phyloP scores from a whole-genome alignment of 2,888 invertebrate genomes.

The Tachina grossa region DNA sequence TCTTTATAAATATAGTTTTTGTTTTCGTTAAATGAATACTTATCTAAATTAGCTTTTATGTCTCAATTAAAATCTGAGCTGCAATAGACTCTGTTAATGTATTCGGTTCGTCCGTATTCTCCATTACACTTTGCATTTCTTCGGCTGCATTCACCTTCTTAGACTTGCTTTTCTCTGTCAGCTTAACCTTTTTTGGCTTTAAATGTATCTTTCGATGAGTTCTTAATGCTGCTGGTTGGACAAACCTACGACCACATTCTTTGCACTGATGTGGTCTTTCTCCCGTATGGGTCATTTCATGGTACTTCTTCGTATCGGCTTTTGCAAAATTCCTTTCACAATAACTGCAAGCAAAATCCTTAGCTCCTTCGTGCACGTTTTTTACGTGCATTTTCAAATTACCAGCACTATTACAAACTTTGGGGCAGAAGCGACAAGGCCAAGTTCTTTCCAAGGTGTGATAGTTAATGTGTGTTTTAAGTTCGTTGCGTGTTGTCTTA shows the following conservation, averaged over 20 bases:
- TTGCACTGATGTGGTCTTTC: constrained; percentile 79
- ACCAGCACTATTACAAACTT: constrained; percentile 78
- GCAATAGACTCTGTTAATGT: constrained; percentile 18
- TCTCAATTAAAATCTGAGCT: constrained; percentile 18
- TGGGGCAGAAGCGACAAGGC: constrained; percentile 77
- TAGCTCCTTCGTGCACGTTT: constrained; percentile 77
- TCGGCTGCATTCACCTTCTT: background rate
- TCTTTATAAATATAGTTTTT: too few species aligned
- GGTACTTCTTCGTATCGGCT: constrained; percentile 79
- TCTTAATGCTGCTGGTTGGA: constrained; percentile 77
- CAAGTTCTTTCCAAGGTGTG: constrained; percentile 79
- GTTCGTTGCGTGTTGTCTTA: constrained; percentile 79
- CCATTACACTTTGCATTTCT: background rate
- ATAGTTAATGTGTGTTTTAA: constrained; percentile 79
- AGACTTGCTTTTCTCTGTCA: background rate
- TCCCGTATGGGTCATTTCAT: constrained; percentile 81
- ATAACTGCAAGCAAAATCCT: constrained; percentile 77
- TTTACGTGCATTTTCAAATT: constrained; percentile 77
- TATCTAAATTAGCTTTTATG: background rate
- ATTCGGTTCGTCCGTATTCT: background rate
- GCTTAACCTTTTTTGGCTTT: constrained; percentile 48
- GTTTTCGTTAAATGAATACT: background rate
- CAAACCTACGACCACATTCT: constrained; percentile 78
- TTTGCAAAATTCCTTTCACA: constrained; percentile 79
- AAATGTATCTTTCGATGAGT: constrained; percentile 79